Base-by-base conservation (phyloP, 2,888 invertebrate genomes). In the Dascillus cervinus region DNA sequence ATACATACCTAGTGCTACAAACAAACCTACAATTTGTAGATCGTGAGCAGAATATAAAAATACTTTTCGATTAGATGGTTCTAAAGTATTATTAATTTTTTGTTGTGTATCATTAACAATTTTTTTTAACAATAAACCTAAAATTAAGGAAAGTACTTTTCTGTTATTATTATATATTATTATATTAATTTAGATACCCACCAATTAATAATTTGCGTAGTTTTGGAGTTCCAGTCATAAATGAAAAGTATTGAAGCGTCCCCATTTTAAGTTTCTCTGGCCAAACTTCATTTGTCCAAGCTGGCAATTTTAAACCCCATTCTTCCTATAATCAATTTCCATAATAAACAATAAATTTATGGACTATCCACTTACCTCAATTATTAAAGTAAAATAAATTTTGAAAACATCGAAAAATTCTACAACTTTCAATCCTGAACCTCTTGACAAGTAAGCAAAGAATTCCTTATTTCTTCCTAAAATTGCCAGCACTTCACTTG, bases 41-140 rank as follows among this genome's bases (percentile, higher is more conserved):
- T 21, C 22, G 22, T 21, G 22, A 5, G 22, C 22, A 3, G 22
- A 21, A 6, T 21, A 21, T 6, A 21, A 21, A 21, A 21, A 21
- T 5, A 21, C 2, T 4, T 21, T 21, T 11, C 22, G 22, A 21
- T 5, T 11, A 11, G 10, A 11, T 11, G 8, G 22, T 2, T 21
- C 2, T 11, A 21, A 4, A 11, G 22, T 6, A 11, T 11, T 11
- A 2, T 3, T 4, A 11, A 21, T 21, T 21, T 21, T 21, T 11
- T 21, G 3, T 21, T 21, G 3, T 11, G 22, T 21, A 11, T 21
- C 22, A 21, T 2, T 21, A 4, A 21, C 11, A 3, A 21, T 5
- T 5, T 21, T 21, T 4, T 21, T 4, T 11, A 21, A 21, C 10
- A 21, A 21, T 10, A 21, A 21, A 11, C 22, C 22, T 21, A 11